These are phyloP conservation scores for Chaetorhynchus papuensis DNA, from an alignment of 2,113 vertebrate species.

Conservation along the genomic window DNA sequence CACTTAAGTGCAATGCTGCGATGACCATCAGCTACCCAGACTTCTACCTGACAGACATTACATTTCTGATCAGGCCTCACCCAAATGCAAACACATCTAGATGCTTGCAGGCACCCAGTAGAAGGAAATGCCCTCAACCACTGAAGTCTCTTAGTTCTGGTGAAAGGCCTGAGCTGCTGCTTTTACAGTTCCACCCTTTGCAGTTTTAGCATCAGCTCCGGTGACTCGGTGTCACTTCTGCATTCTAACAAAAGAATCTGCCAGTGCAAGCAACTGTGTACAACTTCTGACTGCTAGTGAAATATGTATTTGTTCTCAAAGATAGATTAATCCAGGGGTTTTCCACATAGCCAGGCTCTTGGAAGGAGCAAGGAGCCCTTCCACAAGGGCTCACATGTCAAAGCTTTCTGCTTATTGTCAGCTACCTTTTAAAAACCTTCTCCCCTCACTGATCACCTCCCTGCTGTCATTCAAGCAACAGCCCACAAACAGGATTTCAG, in stretches of 20 bases:
- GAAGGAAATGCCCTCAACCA: background rate
- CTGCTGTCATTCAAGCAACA: background rate
- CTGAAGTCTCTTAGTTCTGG: background rate
- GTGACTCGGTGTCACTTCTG: background rate
- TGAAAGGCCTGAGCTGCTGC: background rate
- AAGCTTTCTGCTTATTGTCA: background rate
- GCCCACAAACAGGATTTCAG: background rate
- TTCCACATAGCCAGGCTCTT: background rate
- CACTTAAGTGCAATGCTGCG: background rate
- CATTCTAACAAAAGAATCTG: conserved; percentile 38
- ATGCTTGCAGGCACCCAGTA: background rate
- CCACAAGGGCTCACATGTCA: background rate
- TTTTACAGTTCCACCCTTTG: background rate
- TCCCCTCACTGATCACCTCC: background rate
- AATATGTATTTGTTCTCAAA: background rate
- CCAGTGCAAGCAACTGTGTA: background rate
- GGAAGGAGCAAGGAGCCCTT: background rate
- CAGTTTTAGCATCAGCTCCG: background rate
- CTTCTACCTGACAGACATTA: background rate
- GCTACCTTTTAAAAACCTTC: background rate
- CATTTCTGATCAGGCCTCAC: background rate
- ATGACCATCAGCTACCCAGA: background rate
- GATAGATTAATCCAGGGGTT: background rate
- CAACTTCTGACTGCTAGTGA: background rate
- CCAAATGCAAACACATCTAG: background rate